Evolutionary conservation across 1,140 invertebrate genomes (phyloP).

Genomic region (Leptinotarsa undecemlineata): DNA sequence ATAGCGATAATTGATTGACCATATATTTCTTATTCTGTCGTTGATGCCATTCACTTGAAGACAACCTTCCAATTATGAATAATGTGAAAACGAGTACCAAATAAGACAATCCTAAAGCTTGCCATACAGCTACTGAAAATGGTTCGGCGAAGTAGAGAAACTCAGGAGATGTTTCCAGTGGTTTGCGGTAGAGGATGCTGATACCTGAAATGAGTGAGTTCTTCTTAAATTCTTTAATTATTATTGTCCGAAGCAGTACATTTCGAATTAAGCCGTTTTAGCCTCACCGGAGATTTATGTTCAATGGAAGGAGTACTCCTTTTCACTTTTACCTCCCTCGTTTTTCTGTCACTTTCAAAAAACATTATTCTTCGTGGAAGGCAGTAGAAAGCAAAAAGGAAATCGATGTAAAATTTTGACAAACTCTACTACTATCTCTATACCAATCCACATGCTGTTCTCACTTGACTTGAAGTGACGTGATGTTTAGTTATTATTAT

Average conservation of each 20-base stretch:
- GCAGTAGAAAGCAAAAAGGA: too few species aligned
- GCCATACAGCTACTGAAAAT: slow-evolving; percentile 78
- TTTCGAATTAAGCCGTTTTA: neutral
- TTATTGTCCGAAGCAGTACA: neutral
- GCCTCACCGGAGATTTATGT: neutral
- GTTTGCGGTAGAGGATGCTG: slow-evolving; percentile 74
- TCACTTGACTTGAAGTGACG: too few species aligned
- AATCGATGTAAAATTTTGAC: too few species aligned
- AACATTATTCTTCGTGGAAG: too few species aligned
- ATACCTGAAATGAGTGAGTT: slow-evolving; percentile 59
- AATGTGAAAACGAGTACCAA: slow-evolving; percentile 71
- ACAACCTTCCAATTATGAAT: slow-evolving; percentile 73
- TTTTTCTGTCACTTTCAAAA: too few species aligned
- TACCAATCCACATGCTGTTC: too few species aligned
- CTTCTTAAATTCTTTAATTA: neutral
- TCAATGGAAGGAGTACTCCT: too few species aligned
- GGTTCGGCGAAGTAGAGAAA: slow-evolving; percentile 81
- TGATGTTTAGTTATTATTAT: too few species aligned
- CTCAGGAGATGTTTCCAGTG: slow-evolving; percentile 68
- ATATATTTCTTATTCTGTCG: slow-evolving; percentile 60
- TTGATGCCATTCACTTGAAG: slow-evolving; percentile 72
- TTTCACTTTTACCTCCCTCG: too few species aligned
- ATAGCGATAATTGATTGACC: slow-evolving; percentile 69
- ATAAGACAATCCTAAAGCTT: slow-evolving; percentile 77
- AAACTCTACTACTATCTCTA: too few species aligned